Evolutionary conservation across 2,888 invertebrate genomes (phyloP).

Genomic region (Rotaria macrura): DNA sequence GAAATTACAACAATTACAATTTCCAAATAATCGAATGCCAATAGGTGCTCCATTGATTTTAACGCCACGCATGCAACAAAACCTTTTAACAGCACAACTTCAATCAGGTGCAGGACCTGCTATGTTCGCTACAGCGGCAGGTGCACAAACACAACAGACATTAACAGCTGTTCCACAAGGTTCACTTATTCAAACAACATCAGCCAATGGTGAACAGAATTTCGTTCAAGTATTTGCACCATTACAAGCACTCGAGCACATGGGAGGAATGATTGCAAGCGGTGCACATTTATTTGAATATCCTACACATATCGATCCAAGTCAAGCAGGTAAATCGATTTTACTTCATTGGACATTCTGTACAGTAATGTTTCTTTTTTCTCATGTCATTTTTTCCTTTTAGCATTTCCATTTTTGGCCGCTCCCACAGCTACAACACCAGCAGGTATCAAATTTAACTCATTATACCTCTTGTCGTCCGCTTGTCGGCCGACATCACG

Average conservation of each 20-base stretch:
- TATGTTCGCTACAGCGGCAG: background rate
- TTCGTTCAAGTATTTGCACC: background rate
- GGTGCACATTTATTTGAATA: conserved; percentile 20
- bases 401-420: conserved; percentile 9
- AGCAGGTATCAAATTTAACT: conserved; percentile 17
- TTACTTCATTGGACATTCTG: background rate
- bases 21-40: conserved; percentile 23
- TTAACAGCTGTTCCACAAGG: conserved; percentile 4
- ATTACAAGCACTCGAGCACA: background rate
- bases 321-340: background rate
- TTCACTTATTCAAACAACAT: conserved; percentile 15
- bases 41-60: conserved; percentile 5
- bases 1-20: conserved; percentile 25
- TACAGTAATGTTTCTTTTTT: background rate
- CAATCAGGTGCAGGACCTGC: background rate
- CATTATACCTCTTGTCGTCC: background rate
- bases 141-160: background rate
- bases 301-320: background rate
- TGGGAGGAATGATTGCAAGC: background rate
- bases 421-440: background rate
- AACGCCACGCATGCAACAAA: conserved; percentile 14
- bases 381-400: background rate
- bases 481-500: background rate
- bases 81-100: background rate
- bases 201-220: background rate